Evolutionary conservation across 1,140 invertebrate species (phyloP).

Genomic region (Phortica variegata): DNA sequence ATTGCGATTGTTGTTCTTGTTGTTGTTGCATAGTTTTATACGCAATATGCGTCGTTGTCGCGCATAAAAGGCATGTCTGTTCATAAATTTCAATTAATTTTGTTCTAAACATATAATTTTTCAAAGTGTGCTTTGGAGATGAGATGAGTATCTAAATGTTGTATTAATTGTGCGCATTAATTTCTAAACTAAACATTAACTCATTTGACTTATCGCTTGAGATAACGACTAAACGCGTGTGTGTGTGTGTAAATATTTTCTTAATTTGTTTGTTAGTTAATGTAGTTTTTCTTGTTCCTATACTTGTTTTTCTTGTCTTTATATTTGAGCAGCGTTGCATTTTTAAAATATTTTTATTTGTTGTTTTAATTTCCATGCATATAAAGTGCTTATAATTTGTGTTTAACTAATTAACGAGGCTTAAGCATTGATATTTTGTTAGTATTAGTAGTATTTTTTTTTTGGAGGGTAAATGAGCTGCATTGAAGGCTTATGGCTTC

Average conservation of each 20-base stretch:
- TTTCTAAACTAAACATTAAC: conserved; percentile 11
- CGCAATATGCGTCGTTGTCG: conserved; percentile 2
- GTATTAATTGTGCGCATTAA: conserved; percentile 38
- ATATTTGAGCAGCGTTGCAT: conserved; percentile 11
- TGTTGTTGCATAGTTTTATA: conserved; percentile 12
- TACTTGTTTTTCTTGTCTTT: not conserved
- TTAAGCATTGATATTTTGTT: no score
- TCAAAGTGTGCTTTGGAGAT: conserved; percentile 2
- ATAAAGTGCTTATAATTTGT: no score
- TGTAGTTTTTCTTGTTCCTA: no score
- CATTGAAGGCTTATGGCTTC: no score
- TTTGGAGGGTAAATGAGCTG: no score
- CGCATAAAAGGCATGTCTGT: conserved; percentile 12
- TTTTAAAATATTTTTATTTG: conserved; percentile 2
- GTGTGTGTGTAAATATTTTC: not conserved
- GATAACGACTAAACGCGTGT: not conserved
- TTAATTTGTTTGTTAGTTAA: no score
- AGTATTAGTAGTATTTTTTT: no score
- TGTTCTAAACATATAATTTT: conserved; percentile 11
- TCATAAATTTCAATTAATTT: conserved; percentile 29
- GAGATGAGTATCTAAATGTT: conserved; percentile 37
- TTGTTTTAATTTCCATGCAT: no score
- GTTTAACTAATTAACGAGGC: no score
- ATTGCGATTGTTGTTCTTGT: not conserved
- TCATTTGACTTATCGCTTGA: conserved; percentile 8